Evolutionary conservation across 2,888 invertebrate genomes (phyloP).

Genomic region (Euphydryas editha): DNA sequence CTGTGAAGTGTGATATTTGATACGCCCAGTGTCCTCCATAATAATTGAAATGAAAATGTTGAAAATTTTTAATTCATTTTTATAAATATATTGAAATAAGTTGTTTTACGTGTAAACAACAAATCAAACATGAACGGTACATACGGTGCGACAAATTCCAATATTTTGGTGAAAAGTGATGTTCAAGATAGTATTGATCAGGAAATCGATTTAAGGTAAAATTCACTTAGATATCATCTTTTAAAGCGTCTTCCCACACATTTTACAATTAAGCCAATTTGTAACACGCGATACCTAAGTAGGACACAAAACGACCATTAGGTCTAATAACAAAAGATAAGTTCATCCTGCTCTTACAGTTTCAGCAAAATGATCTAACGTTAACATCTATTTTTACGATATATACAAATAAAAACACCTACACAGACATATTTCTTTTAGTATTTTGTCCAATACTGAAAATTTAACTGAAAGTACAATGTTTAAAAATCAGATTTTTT

Average conservation of each 20-base stretch:
- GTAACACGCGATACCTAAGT: slow-evolving; percentile 51
- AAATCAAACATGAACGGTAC: slow-evolving; percentile 50
- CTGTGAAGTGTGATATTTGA: slow-evolving; percentile 39
- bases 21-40: slow-evolving; percentile 34
- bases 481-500: too few relatives aligned
- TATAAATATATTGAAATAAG: slow-evolving; percentile 8
- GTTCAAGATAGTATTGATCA: slow-evolving; percentile 53
- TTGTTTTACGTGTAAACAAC: slow-evolving; percentile 1
- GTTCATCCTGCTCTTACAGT: slow-evolving; percentile 43
- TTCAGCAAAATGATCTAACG: slow-evolving; percentile 3
- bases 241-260: slow-evolving; percentile 42
- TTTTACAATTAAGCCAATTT: slow-evolving; percentile 63
- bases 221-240: slow-evolving; percentile 25
- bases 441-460: too few relatives aligned
- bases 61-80: slow-evolving; percentile 21
- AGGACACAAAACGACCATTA: slow-evolving; percentile 55
- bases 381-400: not conserved
- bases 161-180: slow-evolving; percentile 55
- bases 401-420: not conserved
- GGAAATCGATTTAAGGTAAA: slow-evolving; percentile 66
- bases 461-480: too few relatives aligned
- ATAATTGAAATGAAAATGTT: slow-evolving; percentile 38
- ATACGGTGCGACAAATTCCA: slow-evolving; percentile 69
- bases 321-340: slow-evolving; percentile 47
- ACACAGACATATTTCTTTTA: not conserved